Evolutionary conservation across 2,888 invertebrate genomes (phyloP).

Genomic region (Podotricha telesiphe): DNA sequence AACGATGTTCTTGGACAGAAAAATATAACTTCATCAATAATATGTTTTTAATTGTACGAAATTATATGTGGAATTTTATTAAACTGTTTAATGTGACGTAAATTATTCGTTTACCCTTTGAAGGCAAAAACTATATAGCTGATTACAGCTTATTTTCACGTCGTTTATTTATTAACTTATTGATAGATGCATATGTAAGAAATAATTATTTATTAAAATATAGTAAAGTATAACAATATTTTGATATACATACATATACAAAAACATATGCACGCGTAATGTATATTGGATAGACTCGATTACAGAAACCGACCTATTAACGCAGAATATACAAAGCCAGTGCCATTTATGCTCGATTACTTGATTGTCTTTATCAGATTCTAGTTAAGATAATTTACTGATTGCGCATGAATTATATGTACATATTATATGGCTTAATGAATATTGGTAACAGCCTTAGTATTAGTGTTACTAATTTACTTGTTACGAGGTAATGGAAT

Average conservation of each 20-base stretch:
- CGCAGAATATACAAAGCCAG: slow-evolving; percentile 56
- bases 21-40: no score
- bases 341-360: slow-evolving; percentile 52
- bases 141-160: no score
- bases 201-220: background rate
- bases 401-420: slow-evolving; percentile 22
- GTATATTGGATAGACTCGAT: slow-evolving; percentile 65
- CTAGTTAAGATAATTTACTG: slow-evolving; percentile 43
- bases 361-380: slow-evolving; percentile 52
- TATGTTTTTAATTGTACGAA: no score
- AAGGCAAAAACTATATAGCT: no score
- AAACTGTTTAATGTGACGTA: no score
- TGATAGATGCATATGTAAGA: background rate
- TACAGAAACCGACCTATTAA: slow-evolving; percentile 67
- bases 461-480: background rate
- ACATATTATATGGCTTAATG: slow-evolving; percentile 1
- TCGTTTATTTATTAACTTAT: no score
- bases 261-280: slow-evolving; percentile 26
- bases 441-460: background rate
- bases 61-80: no score
- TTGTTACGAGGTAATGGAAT: no score
- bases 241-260: background rate
- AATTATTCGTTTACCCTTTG: no score
- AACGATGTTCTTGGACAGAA: no score
- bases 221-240: background rate